Evolutionary conservation across 2,797 vertebrate genomes (phyloP).

Genomic region (Hybognathus amarus): DNA sequence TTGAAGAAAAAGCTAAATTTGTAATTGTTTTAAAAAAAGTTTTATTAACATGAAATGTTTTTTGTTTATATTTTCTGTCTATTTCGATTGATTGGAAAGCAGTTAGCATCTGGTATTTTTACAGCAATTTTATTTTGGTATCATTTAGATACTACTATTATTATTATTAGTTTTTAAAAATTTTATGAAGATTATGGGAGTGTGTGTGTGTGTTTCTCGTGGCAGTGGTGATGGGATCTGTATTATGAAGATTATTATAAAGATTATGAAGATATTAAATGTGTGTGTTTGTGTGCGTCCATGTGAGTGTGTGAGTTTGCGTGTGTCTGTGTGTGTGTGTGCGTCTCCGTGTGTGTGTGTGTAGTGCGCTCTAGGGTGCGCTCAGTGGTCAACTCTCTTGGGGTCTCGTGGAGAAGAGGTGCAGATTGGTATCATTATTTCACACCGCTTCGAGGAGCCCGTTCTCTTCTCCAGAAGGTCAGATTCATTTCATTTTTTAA

Average conservation of each 20-base stretch:
- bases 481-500: constrained; percentile 75
- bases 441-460: constrained; percentile 44
- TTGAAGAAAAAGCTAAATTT: background rate
- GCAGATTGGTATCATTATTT: constrained; percentile 60
- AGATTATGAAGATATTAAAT: no score
- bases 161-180: background rate
- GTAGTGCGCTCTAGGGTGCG: background rate
- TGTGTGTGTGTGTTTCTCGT: no score
- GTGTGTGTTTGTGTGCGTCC: no score
- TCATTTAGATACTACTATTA: background rate
- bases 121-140: background rate
- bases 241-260: no score
- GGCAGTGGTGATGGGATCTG: no score
- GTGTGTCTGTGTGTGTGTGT: background rate
- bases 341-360: background rate
- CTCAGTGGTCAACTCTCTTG: constrained; percentile 29
- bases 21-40: background rate
- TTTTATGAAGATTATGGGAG: background rate
- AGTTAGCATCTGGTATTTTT: background rate
- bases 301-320: background rate
- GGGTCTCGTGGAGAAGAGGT: constrained; percentile 46
- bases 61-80: background rate
- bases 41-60: background rate
- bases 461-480: constrained; percentile 69
- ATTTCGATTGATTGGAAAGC: background rate